These are phyloP conservation scores for Rhagologus leucostigma DNA, from an alignment of 2,113 vertebrate species.

Conservation along the genomic window DNA sequence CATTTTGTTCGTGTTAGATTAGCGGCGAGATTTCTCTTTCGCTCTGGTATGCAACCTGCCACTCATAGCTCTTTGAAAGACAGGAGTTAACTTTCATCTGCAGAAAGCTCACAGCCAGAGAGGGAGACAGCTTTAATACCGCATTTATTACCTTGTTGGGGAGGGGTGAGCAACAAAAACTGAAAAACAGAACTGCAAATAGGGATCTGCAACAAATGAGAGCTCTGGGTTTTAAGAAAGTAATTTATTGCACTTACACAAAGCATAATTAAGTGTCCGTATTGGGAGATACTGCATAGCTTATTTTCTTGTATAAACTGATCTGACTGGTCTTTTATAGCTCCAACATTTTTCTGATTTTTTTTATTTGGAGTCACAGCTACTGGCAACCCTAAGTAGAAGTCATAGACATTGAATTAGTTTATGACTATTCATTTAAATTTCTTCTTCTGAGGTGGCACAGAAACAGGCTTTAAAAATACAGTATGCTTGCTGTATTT, in stretches of 20 bases:
- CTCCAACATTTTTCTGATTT: not conserved
- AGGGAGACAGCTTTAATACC: not conserved
- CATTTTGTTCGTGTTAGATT: constrained; percentile 11
- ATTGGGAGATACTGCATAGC: not conserved
- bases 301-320: not conserved
- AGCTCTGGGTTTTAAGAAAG: not conserved
- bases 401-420: not conserved
- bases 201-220: not conserved
- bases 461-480: constrained; percentile 14
- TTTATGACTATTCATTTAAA: constrained; percentile 5
- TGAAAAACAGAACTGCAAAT: not conserved
- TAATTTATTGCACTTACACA: constrained; percentile 20
- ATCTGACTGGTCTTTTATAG: not conserved
- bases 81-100: constrained; percentile 67
- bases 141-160: not conserved
- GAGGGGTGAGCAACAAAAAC: not conserved
- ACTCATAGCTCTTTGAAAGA: constrained; percentile 25
- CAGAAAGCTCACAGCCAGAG: constrained; percentile 5
- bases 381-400: not conserved
- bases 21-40: not conserved
- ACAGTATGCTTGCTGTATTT: not conserved
- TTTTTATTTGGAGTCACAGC: not conserved
- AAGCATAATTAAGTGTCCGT: not conserved
- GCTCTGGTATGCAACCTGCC: constrained; percentile 28
- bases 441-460: not conserved